Evolutionary conservation across 2,113 vertebrate genomes (phyloP).

Genomic region (Clarias magur): DNA sequence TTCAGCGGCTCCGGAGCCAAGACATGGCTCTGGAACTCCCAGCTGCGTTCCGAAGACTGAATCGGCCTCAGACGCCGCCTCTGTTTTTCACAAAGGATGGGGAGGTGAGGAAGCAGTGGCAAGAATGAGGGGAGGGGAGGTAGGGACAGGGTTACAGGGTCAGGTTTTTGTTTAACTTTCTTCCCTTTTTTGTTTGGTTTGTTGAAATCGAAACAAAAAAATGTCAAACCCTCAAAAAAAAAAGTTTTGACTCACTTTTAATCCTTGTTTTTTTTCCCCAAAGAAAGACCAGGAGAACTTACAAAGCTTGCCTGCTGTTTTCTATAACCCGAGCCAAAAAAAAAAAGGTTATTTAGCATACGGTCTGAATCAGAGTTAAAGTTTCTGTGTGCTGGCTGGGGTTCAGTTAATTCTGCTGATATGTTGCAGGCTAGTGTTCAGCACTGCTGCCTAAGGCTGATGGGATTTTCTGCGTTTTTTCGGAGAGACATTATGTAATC

Average conservation of each 20-base stretch:
- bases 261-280: background rate
- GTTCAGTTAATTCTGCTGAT: conserved; percentile 14
- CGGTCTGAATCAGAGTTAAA: conserved; percentile 39
- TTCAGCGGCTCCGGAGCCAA: conserved; percentile 59
- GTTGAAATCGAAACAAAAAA: background rate
- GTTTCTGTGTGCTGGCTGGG: conserved; percentile 24
- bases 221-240: background rate
- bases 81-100: conserved; percentile 70
- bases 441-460: background rate
- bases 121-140: conserved; percentile 48
- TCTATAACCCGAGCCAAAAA: background rate
- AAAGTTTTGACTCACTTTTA: background rate
- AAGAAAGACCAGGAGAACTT: conserved; percentile 30
- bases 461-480: conserved; percentile 24
- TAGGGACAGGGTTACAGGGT: conserved; percentile 60
- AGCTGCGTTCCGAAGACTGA: conserved; percentile 67
- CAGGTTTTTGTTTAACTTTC: conserved; percentile 47
- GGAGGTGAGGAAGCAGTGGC: conserved; percentile 48
- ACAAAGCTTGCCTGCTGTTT: conserved; percentile 12
- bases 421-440: conserved; percentile 1
- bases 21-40: conserved; percentile 68
- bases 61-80: conserved; percentile 52
- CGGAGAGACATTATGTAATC: conserved; percentile 37
- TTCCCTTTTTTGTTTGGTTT: background rate
- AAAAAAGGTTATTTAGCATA: conserved; percentile 2